A percentile compares a stretch with the other conserved stretches of the same genome.
Conservation (phyloP, 2,113 vertebrate genomes). For the Danionella cerebrum region DNA sequence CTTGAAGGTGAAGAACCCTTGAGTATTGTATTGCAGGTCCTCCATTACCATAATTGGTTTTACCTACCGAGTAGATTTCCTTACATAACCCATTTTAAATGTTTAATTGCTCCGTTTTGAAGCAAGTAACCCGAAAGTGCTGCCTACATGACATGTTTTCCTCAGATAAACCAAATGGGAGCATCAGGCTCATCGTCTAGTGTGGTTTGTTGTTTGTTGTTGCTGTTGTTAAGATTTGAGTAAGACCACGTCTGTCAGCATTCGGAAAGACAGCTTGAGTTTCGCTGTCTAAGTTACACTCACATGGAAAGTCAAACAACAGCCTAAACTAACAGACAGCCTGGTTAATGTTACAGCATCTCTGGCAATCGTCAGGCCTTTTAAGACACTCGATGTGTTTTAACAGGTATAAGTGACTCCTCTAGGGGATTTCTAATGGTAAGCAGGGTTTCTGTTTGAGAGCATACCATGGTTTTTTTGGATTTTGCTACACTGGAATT, state of each 20-base stretch:
- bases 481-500: background rate
- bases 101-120: constrained; percentile 68
- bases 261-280: constrained; percentile 53
- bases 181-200: constrained; percentile 34
- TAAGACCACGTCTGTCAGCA: constrained; percentile 42
- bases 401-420: constrained; percentile 53
- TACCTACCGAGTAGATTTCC: constrained; percentile 63
- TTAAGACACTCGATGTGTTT: constrained; percentile 52
- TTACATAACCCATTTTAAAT: constrained; percentile 62
- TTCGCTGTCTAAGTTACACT: constrained; percentile 63
- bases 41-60: constrained; percentile 72
- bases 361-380: constrained; percentile 57
- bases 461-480: background rate
- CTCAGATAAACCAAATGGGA: constrained; percentile 52
- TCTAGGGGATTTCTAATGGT: too few species aligned
- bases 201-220: constrained; percentile 25
- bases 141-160: constrained; percentile 47
- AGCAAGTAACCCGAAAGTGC: constrained; percentile 47
- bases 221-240: constrained; percentile 42
- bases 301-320: constrained; percentile 50
- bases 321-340: constrained; percentile 37
- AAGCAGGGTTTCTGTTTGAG: background rate
- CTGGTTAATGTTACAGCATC: constrained; percentile 63
- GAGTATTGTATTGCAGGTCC: constrained; percentile 66
- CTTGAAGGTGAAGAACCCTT: constrained; percentile 52